Base-by-base conservation (phyloP, 2,113 vertebrate species). In the Dicentrarchus labrax region DNA sequence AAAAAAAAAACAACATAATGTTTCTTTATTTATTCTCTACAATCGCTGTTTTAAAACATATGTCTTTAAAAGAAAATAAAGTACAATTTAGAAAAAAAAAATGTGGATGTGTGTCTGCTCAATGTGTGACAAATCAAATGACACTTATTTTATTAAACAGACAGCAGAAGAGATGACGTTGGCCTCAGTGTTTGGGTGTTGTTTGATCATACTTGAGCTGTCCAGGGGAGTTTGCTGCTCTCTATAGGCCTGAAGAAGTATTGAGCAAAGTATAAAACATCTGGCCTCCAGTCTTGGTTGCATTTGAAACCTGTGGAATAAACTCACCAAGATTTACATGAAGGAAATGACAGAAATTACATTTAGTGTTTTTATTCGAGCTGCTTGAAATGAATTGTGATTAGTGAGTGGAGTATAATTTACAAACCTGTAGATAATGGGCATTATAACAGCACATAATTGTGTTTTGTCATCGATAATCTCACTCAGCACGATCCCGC, bases 1-100 rank as follows among this genome's bases (percentile, higher is more conserved):
- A 50, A 90, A 86, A 91, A 80, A 83, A 90, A 84, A 82, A 87
- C 85, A 91, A 91, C 89, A 91, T 85, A 91, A 92, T 91, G 92
- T 93, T 95, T 95, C 91, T 94, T 93, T 95, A 96, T 96, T 96
- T 96, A 95, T 95, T 96, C 93, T 95, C 93, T 94, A 93, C 93
- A 93, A 88, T 94, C 45, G 92, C 94, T 95, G 95, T 96, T 96
- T 96, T 94, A 94, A 95, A 95, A 94, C 91, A 93, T 94, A 94
- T 95, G 94, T 95, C 94, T 95, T 95, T 94, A 95, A 95, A 94
- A 93, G 91, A 94, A 95, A 95, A 94, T 94, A 92, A 95, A 96
- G 93, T 95, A 94, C 94, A 93, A 89, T 95, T 95, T 94, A 94
- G 93, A 94, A 94, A 91, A 92, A 89, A 66, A 74, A 88, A 79